Evolutionary conservation across 2,113 vertebrate species (phyloP).

Genomic region (Microtus montanus): DNA sequence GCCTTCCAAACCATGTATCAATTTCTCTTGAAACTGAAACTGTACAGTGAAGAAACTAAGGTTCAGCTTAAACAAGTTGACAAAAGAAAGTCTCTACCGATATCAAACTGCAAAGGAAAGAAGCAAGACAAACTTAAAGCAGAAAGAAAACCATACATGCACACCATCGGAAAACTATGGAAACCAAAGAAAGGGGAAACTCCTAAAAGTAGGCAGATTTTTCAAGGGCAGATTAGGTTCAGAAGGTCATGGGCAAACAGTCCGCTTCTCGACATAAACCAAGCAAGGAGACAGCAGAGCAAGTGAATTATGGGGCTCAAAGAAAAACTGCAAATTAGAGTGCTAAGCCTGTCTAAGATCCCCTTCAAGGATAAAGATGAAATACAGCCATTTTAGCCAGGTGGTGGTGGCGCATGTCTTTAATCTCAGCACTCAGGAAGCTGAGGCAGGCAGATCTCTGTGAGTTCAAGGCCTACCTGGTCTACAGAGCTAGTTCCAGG

Average conservation of each 20-base stretch:
- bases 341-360: neutral
- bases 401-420: no score
- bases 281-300: neutral
- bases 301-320: neutral
- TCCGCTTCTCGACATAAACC: neutral
- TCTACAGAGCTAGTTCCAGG: neutral
- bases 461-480: neutral
- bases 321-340: neutral
- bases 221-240: neutral
- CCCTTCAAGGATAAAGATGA: neutral
- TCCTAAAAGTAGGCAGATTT: neutral
- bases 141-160: neutral
- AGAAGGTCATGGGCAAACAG: neutral
- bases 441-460: no score
- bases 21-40: neutral
- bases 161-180: neutral
- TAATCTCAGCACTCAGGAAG: no score
- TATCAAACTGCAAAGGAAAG: neutral
- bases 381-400: neutral
- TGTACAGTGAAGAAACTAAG: neutral
- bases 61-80: neutral
- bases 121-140: neutral
- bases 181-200: neutral
- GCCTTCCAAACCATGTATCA: neutral
- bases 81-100: neutral